A percentile compares a stretch with the other conserved stretches of the same genome.
Evolutionary conservation across 2,113 vertebrate genomes (phyloP).

Genomic region (Myocastor coypus): DNA sequence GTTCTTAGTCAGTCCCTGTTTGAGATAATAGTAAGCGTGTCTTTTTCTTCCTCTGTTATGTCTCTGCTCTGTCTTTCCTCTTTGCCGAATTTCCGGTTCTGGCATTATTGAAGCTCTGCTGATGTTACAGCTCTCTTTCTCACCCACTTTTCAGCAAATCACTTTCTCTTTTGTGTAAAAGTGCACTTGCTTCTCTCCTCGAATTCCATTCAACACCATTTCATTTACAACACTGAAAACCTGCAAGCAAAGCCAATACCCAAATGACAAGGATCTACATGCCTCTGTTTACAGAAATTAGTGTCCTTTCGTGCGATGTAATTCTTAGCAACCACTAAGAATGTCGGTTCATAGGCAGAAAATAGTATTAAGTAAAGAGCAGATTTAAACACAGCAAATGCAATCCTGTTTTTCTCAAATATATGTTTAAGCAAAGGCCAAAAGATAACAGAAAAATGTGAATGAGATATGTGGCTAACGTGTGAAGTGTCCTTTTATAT

Average conservation of each 20-base stretch:
- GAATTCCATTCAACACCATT: not conserved
- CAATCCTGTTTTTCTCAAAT: not conserved
- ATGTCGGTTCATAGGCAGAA: not conserved
- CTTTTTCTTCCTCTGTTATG: not conserved
- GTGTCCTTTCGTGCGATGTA: not conserved
- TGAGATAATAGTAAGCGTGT: not conserved
- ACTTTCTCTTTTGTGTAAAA: not conserved
- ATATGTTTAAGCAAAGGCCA: not conserved
- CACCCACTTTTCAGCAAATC: not conserved
- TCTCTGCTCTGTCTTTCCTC: not conserved
- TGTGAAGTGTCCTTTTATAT: not conserved
- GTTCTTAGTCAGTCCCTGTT: not conserved
- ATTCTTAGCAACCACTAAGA: constrained; percentile 32
- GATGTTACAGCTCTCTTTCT: not conserved
- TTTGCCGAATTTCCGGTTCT: not conserved
- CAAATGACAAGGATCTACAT: not conserved
- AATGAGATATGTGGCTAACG: not conserved
- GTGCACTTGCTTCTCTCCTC: not conserved
- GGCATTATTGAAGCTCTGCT: not conserved
- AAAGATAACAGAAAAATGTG: not conserved
- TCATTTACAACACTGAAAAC: not conserved
- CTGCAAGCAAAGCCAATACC: constrained; percentile 32
- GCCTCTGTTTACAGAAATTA: not conserved
- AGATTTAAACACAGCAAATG: not conserved
- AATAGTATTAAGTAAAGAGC: not conserved